Base-by-base conservation (phyloP, 2,888 invertebrate species). In the Rhingia rostrata region DNA sequence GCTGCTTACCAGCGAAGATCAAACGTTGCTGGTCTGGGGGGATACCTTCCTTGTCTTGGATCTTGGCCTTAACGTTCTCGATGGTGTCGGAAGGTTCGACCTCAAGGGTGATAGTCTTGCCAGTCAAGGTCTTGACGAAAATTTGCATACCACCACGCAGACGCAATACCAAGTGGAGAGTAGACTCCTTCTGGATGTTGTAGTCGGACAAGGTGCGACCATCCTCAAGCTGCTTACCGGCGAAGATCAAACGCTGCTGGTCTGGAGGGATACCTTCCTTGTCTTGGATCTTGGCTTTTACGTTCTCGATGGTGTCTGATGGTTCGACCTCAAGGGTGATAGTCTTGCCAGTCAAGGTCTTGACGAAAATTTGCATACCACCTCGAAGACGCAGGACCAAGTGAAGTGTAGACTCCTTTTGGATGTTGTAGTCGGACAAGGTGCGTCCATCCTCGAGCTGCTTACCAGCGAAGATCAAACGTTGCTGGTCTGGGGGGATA, bases 371-470 rank as follows among this genome's bases (percentile, higher is more conserved):
- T 12, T 89, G 89, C 89, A 90, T 88, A 61, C 99, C 98, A 92
- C 98, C 98, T 86, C 97, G 94, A 64, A 98, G 94, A 88, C 97
- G 94, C 81, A 97, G 92, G 87, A 97, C 96, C 89, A 97, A 92
- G 90, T 97, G 97, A n/a, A 97, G 93, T 0, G 97, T 97, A 0
- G 96, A 96, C 92, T 97, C 96, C 92, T 97, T 97, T 92, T 98
- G 97, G 89, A 98, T 97, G 91, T 97, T 97, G 92, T 97, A 97
- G 90, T 98, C 97, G 0, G 96, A 96, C 14, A 98, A 92, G 0
- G 97, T 97, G 66, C 97, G 94, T 0, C 97, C 97, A 93, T 98
- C 98, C 92, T 98, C 97, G 88, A 98, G 91, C 92, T 98, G 98
- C 90, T 97, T 88, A 2, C 88, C 88, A 0, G 88, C 88, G 22